phyloP scores from a whole-genome alignment of 2,113 vertebrate species.

The Otis tarda region DNA sequence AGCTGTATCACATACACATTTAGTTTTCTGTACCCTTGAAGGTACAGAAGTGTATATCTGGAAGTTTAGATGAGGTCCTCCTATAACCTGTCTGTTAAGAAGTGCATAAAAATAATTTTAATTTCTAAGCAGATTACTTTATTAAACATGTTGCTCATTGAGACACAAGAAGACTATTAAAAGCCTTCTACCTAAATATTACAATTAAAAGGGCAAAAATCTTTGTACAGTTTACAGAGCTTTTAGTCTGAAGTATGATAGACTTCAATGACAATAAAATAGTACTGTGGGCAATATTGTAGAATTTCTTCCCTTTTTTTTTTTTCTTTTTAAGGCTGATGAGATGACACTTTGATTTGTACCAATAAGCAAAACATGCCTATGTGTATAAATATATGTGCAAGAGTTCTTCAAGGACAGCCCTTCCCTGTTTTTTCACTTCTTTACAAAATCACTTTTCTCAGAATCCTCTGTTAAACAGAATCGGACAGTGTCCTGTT shows the following conservation, averaged over 20 bases:
- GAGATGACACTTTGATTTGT: neutral
- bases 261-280: neutral
- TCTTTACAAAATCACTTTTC: neutral
- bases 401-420: neutral
- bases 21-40: neutral
- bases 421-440: neutral
- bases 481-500: neutral
- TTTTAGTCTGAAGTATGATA: neutral
- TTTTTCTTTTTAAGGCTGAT: neutral
- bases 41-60: neutral
- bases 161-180: neutral
- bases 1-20: neutral
- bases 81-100: neutral
- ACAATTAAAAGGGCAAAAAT: neutral
- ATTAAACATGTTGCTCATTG: neutral
- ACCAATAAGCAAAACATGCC: rapidly evolving
- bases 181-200: neutral
- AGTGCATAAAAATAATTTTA: neutral
- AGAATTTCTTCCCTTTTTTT: neutral
- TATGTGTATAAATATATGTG: rapidly evolving
- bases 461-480: neutral
- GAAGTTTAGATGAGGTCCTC: neutral
- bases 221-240: neutral
- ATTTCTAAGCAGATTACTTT: neutral
- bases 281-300: neutral